A percentile compares a stretch with the other conserved stretches of the same genome.
Evolutionary conservation across 2,888 invertebrate species (phyloP).

Genomic region (Dendrolimus houi): DNA sequence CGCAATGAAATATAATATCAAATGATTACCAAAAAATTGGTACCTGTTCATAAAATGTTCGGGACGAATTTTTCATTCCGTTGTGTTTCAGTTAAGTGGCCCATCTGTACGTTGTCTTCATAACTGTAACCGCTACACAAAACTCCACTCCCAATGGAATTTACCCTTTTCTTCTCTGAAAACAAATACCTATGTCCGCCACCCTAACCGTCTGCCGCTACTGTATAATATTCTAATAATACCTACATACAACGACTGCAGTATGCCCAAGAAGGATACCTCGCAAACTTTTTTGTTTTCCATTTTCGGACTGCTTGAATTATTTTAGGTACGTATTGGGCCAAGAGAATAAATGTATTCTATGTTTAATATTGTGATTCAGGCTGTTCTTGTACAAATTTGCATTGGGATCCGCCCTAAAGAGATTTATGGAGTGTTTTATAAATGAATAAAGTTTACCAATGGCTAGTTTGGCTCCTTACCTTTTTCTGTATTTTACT

Average conservation of each 20-base stretch:
- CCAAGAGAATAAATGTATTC: neutral
- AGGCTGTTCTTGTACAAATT: too few species aligned
- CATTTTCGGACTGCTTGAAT: neutral
- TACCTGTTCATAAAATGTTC: too few species aligned
- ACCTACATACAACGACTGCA: slow-evolving; percentile 21
- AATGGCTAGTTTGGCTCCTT: too few species aligned
- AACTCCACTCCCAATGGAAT: slow-evolving; percentile 25
- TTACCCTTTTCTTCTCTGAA: slow-evolving; percentile 34
- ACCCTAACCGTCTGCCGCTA: slow-evolving; percentile 14
- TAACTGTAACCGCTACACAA: slow-evolving; percentile 17
- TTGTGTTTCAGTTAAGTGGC: neutral
- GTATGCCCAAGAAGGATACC: slow-evolving; percentile 7
- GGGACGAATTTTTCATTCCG: neutral
- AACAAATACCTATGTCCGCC: slow-evolving; percentile 27
- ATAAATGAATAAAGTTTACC: too few species aligned
- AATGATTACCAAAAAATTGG: too few species aligned
- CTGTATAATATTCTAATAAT: slow-evolving; percentile 29
- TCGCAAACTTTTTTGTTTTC: slow-evolving; percentile 5
- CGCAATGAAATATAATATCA: too few species aligned
- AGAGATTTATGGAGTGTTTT: too few species aligned
- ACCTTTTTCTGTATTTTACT: too few species aligned
- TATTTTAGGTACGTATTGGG: neutral
- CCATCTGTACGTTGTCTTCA: slow-evolving; percentile 25
- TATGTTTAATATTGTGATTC: too few species aligned
- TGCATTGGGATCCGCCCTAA: too few species aligned